Base-by-base conservation (phyloP, 2,888 invertebrate species). In the Flexamia atlantica region DNA sequence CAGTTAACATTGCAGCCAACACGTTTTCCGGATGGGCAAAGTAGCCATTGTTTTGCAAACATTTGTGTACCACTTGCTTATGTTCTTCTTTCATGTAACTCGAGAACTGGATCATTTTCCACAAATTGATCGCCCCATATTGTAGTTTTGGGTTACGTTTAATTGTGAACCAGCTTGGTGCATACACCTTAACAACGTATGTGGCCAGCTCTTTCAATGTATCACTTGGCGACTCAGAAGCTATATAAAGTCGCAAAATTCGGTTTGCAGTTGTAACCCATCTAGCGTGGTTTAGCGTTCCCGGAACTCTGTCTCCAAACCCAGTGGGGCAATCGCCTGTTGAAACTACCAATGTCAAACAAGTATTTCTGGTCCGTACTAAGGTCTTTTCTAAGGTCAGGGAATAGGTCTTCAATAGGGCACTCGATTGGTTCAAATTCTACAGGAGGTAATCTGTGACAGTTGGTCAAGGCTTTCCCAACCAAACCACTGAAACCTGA, bases 311-410 rank as follows among this genome's bases (percentile, higher is more conserved):
- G 10, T 25, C 0, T 25, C 30, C 46, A n/a, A 79, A 42, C 64
- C 82, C 84, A n/a, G 25, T 20, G 25, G 46, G 32, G 36, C 64
- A 85, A 12, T 42, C 42, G 30, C 84, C 84, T 53, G 42, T 74
- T 25, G 70, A 42, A 64, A 85, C 64, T 40, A 82, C 82, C 17
- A 23, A 30, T n/a, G 23, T 85, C 79, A 17, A 82, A 79, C 42
- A 84, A 64, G 68, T 85, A 85, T 57, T 82, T 42, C 28, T 85
- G 82, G 70, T 84, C 85, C 50, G 70, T 84, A 64, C 84, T 85
- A 0, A 84, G 50, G 30, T 42, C 79, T 25, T 36, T 40, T 40
- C 12, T 64, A 4, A n/a, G 28, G 25, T 30, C 46, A 60, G 12
- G 28, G 23, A 23, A 12, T 12, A 79, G 1, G 7, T 23, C 14